These are phyloP conservation scores for Avahi laniger DNA, from an alignment of 2,797 vertebrate species.

Conservation along the genomic window DNA sequence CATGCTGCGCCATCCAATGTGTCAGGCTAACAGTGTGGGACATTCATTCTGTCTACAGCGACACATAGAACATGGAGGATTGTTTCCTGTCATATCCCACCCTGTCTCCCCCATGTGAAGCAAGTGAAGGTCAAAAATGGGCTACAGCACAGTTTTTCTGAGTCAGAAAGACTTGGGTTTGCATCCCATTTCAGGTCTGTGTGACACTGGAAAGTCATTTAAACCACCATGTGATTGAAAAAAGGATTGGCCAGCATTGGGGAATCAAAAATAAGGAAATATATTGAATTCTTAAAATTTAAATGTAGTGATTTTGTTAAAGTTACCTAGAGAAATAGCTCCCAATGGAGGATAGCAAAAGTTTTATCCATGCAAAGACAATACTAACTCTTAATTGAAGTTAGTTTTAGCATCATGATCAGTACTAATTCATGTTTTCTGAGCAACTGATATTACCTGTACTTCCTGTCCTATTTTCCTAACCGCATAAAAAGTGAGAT, in stretches of 20 bases:
- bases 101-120: too few relatives aligned
- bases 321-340: background rate
- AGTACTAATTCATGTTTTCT: background rate
- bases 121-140: background rate
- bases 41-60: background rate
- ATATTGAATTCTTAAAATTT: background rate
- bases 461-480: background rate
- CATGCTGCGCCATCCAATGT: background rate
- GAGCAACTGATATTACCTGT: background rate
- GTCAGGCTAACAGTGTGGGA: background rate
- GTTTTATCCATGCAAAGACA: background rate
- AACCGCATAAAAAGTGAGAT: background rate
- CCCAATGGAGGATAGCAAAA: background rate
- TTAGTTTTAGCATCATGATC: background rate
- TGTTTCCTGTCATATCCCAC: background rate
- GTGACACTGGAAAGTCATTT: background rate
- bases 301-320: background rate
- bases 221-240: background rate
- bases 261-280: background rate
- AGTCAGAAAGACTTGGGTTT: background rate
- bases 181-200: too few relatives aligned
- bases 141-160: background rate
- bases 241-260: too few relatives aligned
- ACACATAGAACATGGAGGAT: background rate
- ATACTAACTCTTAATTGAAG: background rate